A percentile compares a stretch with the other conserved stretches of the same genome.
These are phyloP conservation scores for Oncopeltus fasciatus DNA, from an alignment of 1,140 invertebrate genomes.

Conservation along the genomic window DNA sequence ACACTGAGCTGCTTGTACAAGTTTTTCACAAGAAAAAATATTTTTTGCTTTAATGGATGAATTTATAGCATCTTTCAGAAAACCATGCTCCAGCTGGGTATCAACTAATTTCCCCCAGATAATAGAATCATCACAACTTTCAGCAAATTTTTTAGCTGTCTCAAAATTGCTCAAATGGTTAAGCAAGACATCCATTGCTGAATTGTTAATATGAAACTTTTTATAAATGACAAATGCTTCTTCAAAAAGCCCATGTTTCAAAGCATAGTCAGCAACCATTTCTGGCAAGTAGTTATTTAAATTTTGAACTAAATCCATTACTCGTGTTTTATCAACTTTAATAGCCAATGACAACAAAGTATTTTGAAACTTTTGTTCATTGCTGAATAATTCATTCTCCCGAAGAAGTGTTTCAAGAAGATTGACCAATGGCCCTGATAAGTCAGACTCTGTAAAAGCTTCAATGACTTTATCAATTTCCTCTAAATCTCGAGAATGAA, in stretches of 20 bases:
- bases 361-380: conserved; percentile 73
- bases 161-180: conserved; percentile 95
- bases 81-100: conserved; percentile 81
- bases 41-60: conserved; percentile 60
- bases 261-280: conserved; percentile 97
- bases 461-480: conserved; percentile 98
- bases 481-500: conserved; percentile 94
- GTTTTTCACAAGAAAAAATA: not conserved
- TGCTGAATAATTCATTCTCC: conserved; percentile 93
- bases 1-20: not conserved
- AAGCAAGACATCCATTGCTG: conserved; percentile 94
- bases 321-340: conserved; percentile 88
- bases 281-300: conserved; percentile 98
- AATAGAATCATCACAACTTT: conserved; percentile 93
- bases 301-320: conserved; percentile 93
- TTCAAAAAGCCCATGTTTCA: conserved; percentile 91
- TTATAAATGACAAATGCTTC: conserved; percentile 99
- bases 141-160: conserved; percentile 96
- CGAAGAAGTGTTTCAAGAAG: conserved; percentile 96
- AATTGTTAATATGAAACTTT: conserved; percentile 98
- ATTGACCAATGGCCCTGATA: conserved; percentile 98
- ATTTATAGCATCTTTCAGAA: conserved; percentile 96
- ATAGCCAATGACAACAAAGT: conserved; percentile 72
- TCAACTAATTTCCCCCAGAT: conserved; percentile 95
- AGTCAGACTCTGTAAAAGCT: conserved; percentile 97